phyloP scores from a whole-genome alignment of 1,140 invertebrate species.

The Bilobella aurantiaca region DNA sequence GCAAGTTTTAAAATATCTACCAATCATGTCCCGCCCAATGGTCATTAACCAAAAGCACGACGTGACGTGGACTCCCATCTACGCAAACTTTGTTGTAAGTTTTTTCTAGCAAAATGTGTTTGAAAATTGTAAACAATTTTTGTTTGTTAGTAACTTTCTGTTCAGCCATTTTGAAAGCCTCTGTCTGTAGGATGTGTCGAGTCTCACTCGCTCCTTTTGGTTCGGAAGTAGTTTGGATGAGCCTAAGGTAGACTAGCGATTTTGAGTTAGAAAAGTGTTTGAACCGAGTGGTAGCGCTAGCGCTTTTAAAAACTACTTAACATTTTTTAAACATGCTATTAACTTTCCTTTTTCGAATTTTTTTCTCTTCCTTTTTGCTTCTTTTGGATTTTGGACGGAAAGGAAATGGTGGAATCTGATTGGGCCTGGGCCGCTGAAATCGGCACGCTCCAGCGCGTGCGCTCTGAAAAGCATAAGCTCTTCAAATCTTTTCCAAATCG shows the following conservation, averaged over 20 bases:
- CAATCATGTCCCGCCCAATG: slow-evolving; percentile 75
- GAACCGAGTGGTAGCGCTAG: no score
- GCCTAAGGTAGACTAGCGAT: slow-evolving; percentile 16
- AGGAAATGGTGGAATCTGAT: slow-evolving; percentile 78
- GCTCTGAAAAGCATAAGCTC: slow-evolving; percentile 39
- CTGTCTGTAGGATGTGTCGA: background rate
- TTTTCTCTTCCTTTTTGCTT: slow-evolving; percentile 3
- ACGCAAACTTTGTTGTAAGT: slow-evolving; percentile 74
- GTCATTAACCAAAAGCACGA: slow-evolving; percentile 69
- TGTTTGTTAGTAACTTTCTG: no score
- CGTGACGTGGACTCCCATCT: slow-evolving; percentile 82
- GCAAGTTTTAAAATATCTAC: slow-evolving; percentile 82
- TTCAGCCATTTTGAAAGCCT: background rate
- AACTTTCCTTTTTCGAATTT: no score
- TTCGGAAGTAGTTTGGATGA: background rate
- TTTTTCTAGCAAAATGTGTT: slow-evolving; percentile 16
- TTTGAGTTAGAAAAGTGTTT: slow-evolving; percentile 20
- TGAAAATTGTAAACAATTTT: no score
- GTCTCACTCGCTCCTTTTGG: background rate
- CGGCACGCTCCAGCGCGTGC: slow-evolving; percentile 60
- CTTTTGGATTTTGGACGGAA: slow-evolving; percentile 2
- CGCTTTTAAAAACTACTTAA: no score
- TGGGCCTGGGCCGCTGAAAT: slow-evolving; percentile 76
- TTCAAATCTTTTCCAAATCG: slow-evolving; percentile 17
- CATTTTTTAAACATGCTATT: no score